These are phyloP conservation scores for Tholera decimalis DNA, from an alignment of 2,888 invertebrate species.

Conservation along the genomic window DNA sequence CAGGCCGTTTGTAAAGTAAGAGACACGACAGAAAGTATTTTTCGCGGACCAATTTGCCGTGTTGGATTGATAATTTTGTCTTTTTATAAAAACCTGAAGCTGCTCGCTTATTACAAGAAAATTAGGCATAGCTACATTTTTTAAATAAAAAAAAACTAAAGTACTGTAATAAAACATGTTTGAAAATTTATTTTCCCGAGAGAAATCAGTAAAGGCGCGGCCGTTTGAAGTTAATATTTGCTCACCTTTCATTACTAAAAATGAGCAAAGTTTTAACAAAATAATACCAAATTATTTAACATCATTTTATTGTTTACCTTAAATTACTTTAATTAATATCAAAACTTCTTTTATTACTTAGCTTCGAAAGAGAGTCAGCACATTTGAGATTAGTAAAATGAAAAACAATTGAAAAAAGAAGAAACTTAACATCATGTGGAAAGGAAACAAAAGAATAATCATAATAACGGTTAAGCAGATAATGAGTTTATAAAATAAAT, in stretches of 20 bases:
- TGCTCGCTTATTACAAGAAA: not conserved
- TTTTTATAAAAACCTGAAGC: too few relatives aligned
- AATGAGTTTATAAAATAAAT: too few relatives aligned
- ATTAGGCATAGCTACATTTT: not conserved
- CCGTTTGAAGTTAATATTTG: conserved; percentile 28
- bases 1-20: not conserved
- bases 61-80: not conserved
- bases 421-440: too few relatives aligned
- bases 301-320: conserved; percentile 4
- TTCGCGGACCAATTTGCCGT: not conserved
- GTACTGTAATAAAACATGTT: conserved; percentile 10
- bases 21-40: not conserved
- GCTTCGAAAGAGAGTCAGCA: too few relatives aligned
- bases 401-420: too few relatives aligned
- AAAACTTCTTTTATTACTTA: too few relatives aligned
- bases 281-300: conserved; percentile 11
- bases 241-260: conserved; percentile 6
- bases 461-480: too few relatives aligned
- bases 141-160: not conserved
- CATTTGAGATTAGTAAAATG: not conserved
- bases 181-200: conserved; percentile 24
- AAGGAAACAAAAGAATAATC: too few relatives aligned
- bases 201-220: conserved; percentile 37
- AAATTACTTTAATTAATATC: too few relatives aligned
- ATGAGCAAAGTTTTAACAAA: conserved; percentile 9